These are phyloP conservation scores for Crocodylus rhombifer DNA, from an alignment of 2,797 vertebrate genomes.

Conservation along the genomic window DNA sequence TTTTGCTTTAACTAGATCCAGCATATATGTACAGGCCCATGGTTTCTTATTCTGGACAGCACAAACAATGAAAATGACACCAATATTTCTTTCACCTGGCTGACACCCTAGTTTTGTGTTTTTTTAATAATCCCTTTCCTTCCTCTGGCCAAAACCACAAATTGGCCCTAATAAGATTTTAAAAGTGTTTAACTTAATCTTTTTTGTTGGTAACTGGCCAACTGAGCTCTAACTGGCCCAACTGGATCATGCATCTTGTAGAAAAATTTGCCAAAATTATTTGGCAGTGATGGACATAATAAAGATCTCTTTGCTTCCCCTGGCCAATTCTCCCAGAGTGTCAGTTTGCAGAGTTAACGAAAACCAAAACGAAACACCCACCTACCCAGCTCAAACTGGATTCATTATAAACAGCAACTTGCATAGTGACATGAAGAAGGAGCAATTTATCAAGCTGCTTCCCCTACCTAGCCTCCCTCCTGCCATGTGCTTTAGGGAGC, in stretches of 20 bases:
- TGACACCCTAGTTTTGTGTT: slow-evolving; percentile 44
- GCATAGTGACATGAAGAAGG: slow-evolving; percentile 10
- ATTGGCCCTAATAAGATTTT: slow-evolving; percentile 43
- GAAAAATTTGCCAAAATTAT: slow-evolving; percentile 58
- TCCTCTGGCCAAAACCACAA: slow-evolving; percentile 58
- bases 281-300: background rate
- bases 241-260: background rate
- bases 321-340: slow-evolving; percentile 44
- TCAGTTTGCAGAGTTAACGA: slow-evolving; percentile 57
- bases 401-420: background rate
- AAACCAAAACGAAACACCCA: background rate
- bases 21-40: fast-evolving
- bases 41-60: background rate
- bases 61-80: slow-evolving; percentile 14
- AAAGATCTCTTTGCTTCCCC: slow-evolving; percentile 43
- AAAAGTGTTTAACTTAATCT: slow-evolving; percentile 46
- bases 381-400: background rate
- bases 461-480: background rate
- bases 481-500: background rate
- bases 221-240: background rate
- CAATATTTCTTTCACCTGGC: background rate
- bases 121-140: slow-evolving; percentile 18
- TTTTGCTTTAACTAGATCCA: background rate
- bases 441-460: background rate
- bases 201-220: slow-evolving; percentile 58